A percentile compares a stretch with the other conserved stretches of the same genome.
phyloP scores from a whole-genome alignment of 1,140 invertebrate genomes.

The Pseudobourletiella spinata region DNA sequence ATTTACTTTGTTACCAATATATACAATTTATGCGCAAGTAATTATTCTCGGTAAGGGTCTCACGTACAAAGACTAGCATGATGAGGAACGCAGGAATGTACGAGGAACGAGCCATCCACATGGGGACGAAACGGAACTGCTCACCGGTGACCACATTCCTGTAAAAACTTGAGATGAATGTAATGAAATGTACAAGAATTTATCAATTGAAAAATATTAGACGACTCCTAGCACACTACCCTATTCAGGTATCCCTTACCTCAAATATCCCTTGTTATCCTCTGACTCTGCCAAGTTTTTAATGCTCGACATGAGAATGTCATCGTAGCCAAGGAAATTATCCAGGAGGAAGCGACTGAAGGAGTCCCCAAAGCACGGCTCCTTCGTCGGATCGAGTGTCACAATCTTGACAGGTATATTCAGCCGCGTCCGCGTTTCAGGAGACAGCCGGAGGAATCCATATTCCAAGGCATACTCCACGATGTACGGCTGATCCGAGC shows the following conservation, averaged over 20 bases:
- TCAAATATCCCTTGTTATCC: constrained; percentile 73
- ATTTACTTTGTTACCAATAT: neutral
- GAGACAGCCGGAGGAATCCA: constrained; percentile 83
- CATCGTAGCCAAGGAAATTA: constrained; percentile 91
- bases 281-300: constrained; percentile 90
- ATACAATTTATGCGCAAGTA: constrained; percentile 23
- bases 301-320: constrained; percentile 91
- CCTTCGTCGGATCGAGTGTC: constrained; percentile 68
- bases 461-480: constrained; percentile 97
- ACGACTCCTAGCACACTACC: no score
- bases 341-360: constrained; percentile 84
- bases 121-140: constrained; percentile 94
- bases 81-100: constrained; percentile 67
- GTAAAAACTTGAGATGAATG: constrained; percentile 1
- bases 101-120: constrained; percentile 86
- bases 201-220: no score
- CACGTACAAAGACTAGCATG: constrained; percentile 97
- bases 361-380: constrained; percentile 86
- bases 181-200: no score
- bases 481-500: constrained; percentile 82
- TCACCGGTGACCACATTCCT: constrained; percentile 97
- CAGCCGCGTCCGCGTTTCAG: constrained; percentile 66
- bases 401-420: constrained; percentile 91
- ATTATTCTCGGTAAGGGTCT: no score
- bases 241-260: no score